Percentiles rank a stretch among this genome's conserved stretches.
Evolutionary conservation across 2,797 vertebrate species (phyloP).

Genomic region (Peromyscus melanophrys): DNA sequence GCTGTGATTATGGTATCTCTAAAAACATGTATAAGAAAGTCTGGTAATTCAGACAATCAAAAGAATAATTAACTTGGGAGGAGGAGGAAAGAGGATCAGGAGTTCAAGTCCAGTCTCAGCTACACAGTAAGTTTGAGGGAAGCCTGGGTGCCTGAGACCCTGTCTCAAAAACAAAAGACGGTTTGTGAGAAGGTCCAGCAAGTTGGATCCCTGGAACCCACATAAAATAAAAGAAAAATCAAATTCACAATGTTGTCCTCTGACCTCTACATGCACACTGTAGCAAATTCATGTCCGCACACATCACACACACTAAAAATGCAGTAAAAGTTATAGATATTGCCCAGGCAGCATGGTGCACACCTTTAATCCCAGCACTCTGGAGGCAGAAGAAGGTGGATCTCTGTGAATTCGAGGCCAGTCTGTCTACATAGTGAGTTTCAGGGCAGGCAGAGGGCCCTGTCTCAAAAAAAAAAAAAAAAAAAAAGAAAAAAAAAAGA

Average conservation of each 20-base stretch:
- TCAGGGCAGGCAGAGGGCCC: not conserved
- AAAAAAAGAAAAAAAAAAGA: not conserved
- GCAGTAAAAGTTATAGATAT: not conserved
- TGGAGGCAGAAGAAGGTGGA: not conserved
- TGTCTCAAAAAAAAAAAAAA: not conserved
- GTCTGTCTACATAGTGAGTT: not conserved
- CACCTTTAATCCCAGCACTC: not conserved
- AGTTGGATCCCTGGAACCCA: not conserved
- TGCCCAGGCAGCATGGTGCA: not conserved
- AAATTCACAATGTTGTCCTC: too few relatives aligned
- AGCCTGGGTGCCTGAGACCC: not conserved
- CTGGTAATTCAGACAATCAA: constrained; percentile 33
- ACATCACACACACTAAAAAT: not conserved
- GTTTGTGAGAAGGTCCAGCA: not conserved
- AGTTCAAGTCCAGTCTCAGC: not conserved
- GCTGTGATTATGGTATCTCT: not conserved
- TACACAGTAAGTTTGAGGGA: not conserved
- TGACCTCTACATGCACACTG: not conserved
- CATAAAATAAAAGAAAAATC: not conserved
- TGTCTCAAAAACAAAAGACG: not conserved
- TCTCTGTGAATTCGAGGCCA: not conserved
- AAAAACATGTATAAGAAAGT: not conserved
- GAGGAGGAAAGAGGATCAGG: not conserved
- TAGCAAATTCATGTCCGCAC: not conserved
- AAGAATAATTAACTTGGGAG: not conserved